Base-by-base conservation (phyloP, 2,113 vertebrate species). In the Formicarius rufipectus region DNA sequence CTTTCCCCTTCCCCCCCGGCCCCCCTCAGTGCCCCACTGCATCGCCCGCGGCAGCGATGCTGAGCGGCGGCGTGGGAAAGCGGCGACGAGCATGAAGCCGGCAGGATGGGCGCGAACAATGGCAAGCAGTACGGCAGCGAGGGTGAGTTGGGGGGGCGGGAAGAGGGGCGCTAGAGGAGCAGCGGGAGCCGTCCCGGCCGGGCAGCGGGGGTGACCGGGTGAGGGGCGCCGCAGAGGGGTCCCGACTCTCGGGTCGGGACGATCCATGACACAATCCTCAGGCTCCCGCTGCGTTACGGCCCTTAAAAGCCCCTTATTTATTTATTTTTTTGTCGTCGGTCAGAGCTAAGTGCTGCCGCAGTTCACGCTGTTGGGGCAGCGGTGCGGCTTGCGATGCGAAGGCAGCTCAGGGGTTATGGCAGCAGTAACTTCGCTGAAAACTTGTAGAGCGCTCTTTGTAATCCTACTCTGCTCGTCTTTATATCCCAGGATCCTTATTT, bases 31-130 rank as follows among this genome's bases (percentile, higher is more conserved):
- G 11, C 42, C 42, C 14, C 42, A 10, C 11, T 42, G 42, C 42
- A 17, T 19, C 44, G 44, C 68, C 94, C 89, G 82, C 53, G 95
- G 84, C 25, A 90, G 96, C 90, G 63, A 98, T 98, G 97, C 91
- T 96, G 96, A 83, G 89, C 90, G 92, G 93, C 22, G 84, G 95
- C 84, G 89, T 93, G 62, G 62, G 83, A 86, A 76, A 72, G 89
- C 97, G 98, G 95, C 93, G 97, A 73, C 98, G 98, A 98, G 98
- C 98, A 99, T 99, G 99, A 98, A 97, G 98, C 96, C 98, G 97
- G 95, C 98, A 98, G 98, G 98, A 99, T 99, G 99, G 99, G 99
- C 95, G 99, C 99, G 95, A 99, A 99, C 98, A 99, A 99, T 99
- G 99, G 99, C 98, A 99, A 99, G 97, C 99, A 98, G 97, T 99